A percentile compares a stretch with the other conserved stretches of the same genome.
phyloP scores from a whole-genome alignment of 2,888 invertebrate species.

The Ferdinandea cuprea region DNA sequence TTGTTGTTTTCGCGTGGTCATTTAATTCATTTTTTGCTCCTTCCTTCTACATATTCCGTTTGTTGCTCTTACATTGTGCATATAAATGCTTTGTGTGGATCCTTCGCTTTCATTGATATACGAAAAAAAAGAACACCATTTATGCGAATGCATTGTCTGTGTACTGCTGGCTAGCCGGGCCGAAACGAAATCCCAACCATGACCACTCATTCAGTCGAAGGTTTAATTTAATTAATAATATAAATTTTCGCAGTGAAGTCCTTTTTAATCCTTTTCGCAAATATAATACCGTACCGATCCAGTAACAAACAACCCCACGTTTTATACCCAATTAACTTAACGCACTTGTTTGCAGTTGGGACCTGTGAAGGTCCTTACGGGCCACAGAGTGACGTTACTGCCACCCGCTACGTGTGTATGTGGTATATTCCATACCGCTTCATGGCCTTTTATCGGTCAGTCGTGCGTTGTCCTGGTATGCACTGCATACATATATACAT shows the following conservation, averaged over 20 bases:
- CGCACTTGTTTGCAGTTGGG: conserved; percentile 73
- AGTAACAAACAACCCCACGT: conserved; percentile 51
- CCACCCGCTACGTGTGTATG: conserved; percentile 18
- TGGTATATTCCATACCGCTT: conserved; percentile 39
- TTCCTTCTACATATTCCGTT: conserved; percentile 19
- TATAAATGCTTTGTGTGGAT: conserved; percentile 13
- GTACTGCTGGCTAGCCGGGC: too few species aligned
- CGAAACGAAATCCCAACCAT: conserved; percentile 60
- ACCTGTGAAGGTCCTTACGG: conserved; percentile 49
- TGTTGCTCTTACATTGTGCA: conserved; percentile 23
- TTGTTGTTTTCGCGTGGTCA: conserved; percentile 63
- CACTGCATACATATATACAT: background rate
- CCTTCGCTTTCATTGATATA: conserved; percentile 23
- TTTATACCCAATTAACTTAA: conserved; percentile 70
- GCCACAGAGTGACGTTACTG: conserved; percentile 25
- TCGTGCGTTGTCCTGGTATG: conserved; percentile 37
- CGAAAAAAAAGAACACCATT: too few species aligned
- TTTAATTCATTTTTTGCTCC: conserved; percentile 62
- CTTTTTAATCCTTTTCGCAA: conserved; percentile 70
- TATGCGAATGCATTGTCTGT: conserved; percentile 52
- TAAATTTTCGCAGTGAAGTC: conserved; percentile 68
- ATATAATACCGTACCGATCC: conserved; percentile 49
- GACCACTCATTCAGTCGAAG: conserved; percentile 63
- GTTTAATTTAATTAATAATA: conserved; percentile 74
- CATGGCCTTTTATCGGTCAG: conserved; percentile 64